Percentiles rank a stretch among this genome's conserved stretches.
phyloP scores from a whole-genome alignment of 2,797 vertebrate species.

The Poliocrania exsul region DNA sequence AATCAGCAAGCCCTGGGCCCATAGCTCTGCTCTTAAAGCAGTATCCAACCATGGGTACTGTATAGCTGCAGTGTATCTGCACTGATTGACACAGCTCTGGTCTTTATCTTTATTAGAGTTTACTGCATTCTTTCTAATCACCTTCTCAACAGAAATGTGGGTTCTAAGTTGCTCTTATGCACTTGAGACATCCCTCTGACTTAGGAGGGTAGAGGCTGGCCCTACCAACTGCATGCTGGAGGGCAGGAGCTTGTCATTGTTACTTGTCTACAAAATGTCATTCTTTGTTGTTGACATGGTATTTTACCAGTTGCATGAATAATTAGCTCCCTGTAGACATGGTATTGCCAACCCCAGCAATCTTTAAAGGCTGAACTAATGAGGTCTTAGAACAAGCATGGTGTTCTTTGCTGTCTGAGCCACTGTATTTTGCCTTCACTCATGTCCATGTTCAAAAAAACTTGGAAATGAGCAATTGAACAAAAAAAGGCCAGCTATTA shows the following conservation, averaged over 20 bases:
- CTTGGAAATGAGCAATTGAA: background rate
- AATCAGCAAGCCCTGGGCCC: background rate
- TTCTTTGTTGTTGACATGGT: constrained; percentile 33
- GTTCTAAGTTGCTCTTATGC: background rate
- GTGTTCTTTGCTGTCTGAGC: background rate
- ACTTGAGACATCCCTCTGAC: background rate
- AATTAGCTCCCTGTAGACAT: constrained; percentile 48
- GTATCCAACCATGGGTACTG: background rate
- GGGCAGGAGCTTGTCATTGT: background rate
- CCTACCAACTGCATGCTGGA: background rate
- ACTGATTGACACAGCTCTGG: background rate
- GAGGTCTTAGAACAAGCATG: background rate
- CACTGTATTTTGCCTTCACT: background rate
- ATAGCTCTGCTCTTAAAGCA: background rate
- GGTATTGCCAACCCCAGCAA: constrained; percentile 8
- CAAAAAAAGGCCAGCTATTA: background rate
- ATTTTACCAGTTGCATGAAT: constrained; percentile 23
- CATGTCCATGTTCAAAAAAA: background rate
- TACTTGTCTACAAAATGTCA: background rate
- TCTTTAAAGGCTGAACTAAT: constrained; percentile 41
- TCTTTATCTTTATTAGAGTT: background rate
- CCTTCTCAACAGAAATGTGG: background rate
- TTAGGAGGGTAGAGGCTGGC: background rate
- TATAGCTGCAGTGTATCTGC: background rate
- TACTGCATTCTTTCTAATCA: background rate